Evolutionary conservation across 2,113 vertebrate genomes (phyloP).

Genomic region (Atherinomorus stipes): DNA sequence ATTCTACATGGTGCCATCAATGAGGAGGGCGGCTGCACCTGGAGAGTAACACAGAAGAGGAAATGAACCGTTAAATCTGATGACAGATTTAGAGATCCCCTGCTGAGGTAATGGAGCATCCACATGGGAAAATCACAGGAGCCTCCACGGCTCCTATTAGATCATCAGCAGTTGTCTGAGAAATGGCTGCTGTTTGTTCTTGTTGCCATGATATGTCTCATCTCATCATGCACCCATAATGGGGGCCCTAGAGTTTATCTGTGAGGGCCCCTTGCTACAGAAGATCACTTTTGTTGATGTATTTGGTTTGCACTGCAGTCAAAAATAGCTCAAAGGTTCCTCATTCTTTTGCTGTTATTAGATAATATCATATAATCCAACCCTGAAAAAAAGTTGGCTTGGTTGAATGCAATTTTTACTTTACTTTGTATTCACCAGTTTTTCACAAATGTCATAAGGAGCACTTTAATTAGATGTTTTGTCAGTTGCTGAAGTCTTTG

Average conservation of each 20-base stretch:
- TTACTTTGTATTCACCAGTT: no score
- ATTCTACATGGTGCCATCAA: constrained; percentile 51
- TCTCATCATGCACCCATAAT: neutral
- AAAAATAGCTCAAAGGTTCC: neutral
- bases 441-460: no score
- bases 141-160: constrained; percentile 19
- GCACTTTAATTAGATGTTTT: no score
- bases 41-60: constrained; percentile 53
- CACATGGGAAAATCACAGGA: constrained; percentile 49
- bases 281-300: neutral
- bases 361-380: no score
- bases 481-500: no score
- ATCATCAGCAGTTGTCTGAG: constrained; percentile 8
- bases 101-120: constrained; percentile 29
- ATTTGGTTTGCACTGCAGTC: neutral
- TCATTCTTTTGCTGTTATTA: no score
- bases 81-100: constrained; percentile 46
- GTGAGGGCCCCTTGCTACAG: neutral
- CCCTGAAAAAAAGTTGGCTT: no score
- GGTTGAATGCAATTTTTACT: no score
- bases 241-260: neutral
- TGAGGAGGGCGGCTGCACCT: constrained; percentile 68
- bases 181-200: constrained; percentile 1
- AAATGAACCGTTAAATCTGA: constrained; percentile 65
- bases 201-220: neutral